A percentile compares a stretch with the other conserved stretches of the same genome.
Conservation (phyloP, 2,113 vertebrate genomes). For the Cromileptes altivelis region DNA sequence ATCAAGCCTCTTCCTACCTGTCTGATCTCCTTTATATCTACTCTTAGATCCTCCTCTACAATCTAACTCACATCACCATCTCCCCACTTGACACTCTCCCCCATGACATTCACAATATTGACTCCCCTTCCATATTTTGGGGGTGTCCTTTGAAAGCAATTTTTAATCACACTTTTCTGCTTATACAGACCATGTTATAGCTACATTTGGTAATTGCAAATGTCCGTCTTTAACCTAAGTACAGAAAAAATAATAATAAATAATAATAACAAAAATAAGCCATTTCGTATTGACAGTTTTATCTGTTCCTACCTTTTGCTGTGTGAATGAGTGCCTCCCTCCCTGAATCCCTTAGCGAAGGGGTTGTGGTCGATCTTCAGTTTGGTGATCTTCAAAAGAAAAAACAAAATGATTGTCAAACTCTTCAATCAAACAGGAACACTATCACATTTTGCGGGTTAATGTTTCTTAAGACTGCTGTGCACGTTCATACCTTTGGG, state of each 20-base stretch:
- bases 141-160: too few species aligned
- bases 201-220: not conserved
- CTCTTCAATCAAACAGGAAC: not conserved
- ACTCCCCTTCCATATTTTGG: too few species aligned
- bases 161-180: too few species aligned
- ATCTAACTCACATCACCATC: too few species aligned
- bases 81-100: too few species aligned
- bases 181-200: too few species aligned
- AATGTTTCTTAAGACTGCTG: not conserved
- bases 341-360: constrained; percentile 90
- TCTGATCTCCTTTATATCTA: too few species aligned
- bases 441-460: not conserved
- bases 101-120: too few species aligned
- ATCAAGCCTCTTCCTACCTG: too few species aligned
- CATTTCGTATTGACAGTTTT: not conserved
- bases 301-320: constrained; percentile 80
- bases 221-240: not conserved
- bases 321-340: constrained; percentile 85
- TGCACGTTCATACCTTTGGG: constrained; percentile 81
- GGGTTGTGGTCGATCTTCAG: constrained; percentile 94
- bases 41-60: too few species aligned
- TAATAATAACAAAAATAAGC: not conserved
- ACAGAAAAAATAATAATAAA: too few species aligned
- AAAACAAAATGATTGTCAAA: not conserved
- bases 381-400: constrained; percentile 87